Conservation (phyloP, 1,140 invertebrate genomes). For the Brachystomella parvula region DNA sequence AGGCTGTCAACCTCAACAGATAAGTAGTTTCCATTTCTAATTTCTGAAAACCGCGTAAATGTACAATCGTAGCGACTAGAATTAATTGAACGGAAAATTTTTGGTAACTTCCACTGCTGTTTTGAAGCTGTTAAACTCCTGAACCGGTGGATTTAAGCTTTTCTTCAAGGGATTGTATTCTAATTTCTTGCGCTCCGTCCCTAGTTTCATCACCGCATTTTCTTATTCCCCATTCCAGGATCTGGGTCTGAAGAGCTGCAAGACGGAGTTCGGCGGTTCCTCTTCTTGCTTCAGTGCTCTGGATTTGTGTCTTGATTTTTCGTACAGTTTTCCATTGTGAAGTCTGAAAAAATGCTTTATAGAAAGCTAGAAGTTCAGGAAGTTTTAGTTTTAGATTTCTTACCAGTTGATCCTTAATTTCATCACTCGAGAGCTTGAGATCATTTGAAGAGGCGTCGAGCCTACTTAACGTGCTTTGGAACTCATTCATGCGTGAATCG, state of each 20-base stretch:
- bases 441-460: slow-evolving; percentile 20
- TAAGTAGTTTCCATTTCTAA: no score
- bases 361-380: not conserved
- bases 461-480: slow-evolving; percentile 19
- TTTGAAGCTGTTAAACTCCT: no score
- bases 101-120: no score
- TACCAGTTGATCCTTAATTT: slow-evolving; percentile 32
- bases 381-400: not conserved
- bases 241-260: slow-evolving; percentile 25
- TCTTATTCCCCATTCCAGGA: slow-evolving; percentile 25
- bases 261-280: slow-evolving; percentile 21
- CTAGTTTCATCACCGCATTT: slow-evolving; percentile 19
- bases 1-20: no score
- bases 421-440: slow-evolving; percentile 14
- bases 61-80: no score
- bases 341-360: not conserved
- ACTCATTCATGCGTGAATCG: slow-evolving; percentile 23
- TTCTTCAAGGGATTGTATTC: slow-evolving; percentile 20
- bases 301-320: slow-evolving; percentile 20
- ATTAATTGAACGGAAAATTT: no score
- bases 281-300: not conserved
- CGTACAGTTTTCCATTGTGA: slow-evolving; percentile 11
- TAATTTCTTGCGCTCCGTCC: slow-evolving; percentile 24
- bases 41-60: no score
- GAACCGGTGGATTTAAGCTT: no score